Evolutionary conservation across 2,888 invertebrate genomes (phyloP).

Genomic region (Norana najaformis): DNA sequence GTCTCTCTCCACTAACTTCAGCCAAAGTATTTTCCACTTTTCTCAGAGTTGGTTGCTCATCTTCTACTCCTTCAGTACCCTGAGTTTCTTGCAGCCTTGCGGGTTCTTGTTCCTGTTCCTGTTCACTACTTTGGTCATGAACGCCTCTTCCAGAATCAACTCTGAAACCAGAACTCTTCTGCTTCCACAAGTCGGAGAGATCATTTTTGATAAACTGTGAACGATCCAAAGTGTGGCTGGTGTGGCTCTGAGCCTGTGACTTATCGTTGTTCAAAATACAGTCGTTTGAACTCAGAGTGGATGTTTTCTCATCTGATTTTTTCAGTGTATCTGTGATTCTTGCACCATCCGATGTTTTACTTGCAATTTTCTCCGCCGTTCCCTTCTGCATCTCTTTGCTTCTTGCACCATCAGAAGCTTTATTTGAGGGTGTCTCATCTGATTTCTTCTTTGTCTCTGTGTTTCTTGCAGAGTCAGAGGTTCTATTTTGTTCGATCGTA

Average conservation of each 20-base stretch:
- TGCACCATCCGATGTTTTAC: background rate
- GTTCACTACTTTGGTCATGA: background rate
- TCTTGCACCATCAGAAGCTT: background rate
- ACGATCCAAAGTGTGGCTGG: background rate
- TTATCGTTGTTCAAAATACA: constrained; percentile 9
- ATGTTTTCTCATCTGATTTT: background rate
- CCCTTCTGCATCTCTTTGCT: background rate
- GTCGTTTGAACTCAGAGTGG: background rate
- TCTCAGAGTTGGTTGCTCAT: background rate
- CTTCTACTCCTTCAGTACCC: background rate
- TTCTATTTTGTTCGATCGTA: background rate
- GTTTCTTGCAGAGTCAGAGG: background rate
- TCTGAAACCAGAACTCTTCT: background rate
- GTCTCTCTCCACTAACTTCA: background rate
- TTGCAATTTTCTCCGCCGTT: background rate
- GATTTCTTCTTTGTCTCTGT: background rate
- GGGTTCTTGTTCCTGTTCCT: background rate
- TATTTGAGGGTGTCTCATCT: background rate
- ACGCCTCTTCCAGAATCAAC: background rate
- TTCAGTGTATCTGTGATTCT: background rate
- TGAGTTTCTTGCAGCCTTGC: background rate
- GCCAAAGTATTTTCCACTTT: background rate
- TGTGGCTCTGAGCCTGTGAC: background rate
- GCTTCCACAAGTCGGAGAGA: constrained; percentile 10
- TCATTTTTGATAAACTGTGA: constrained; percentile 14